Conservation (phyloP, 2,797 vertebrate genomes). For the Bryconaethiops microstoma region DNA sequence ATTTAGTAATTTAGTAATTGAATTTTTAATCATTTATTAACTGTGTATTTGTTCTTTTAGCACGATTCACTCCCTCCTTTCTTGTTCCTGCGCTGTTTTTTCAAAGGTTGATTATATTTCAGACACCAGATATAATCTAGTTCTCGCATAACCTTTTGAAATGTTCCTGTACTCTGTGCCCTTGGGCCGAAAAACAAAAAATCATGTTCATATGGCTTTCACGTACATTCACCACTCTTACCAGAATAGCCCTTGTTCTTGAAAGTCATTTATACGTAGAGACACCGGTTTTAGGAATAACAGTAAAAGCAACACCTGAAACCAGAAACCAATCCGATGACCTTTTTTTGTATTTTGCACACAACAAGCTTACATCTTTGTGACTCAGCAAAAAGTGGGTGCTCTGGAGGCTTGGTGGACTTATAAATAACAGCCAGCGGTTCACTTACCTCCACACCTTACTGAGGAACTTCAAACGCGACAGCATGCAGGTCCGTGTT, state of each 20-base stretch:
- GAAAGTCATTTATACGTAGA: not conserved
- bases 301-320: not conserved
- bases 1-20: not conserved
- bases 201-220: not conserved
- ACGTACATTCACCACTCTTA: not conserved
- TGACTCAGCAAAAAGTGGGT: conserved; percentile 19
- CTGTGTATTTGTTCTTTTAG: not conserved
- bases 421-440: conserved; percentile 8
- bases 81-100: not conserved
- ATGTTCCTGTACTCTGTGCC: not conserved
- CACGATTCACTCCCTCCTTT: not conserved
- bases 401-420: not conserved
- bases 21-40: not conserved
- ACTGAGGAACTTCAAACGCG: not conserved
- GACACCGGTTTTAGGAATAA: not conserved
- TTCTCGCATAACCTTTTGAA: not conserved
- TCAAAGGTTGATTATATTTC: not conserved
- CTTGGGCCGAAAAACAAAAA: not conserved
- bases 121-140: conserved; percentile 9
- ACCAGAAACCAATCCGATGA: conserved; percentile 18
- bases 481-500: conserved; percentile 30
- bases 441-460: not conserved
- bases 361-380: not conserved
- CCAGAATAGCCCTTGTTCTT: not conserved
- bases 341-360: conserved; percentile 13